These are phyloP conservation scores for Rhinichthys osculus DNA, from an alignment of 2,797 vertebrate genomes.

Conservation along the genomic window DNA sequence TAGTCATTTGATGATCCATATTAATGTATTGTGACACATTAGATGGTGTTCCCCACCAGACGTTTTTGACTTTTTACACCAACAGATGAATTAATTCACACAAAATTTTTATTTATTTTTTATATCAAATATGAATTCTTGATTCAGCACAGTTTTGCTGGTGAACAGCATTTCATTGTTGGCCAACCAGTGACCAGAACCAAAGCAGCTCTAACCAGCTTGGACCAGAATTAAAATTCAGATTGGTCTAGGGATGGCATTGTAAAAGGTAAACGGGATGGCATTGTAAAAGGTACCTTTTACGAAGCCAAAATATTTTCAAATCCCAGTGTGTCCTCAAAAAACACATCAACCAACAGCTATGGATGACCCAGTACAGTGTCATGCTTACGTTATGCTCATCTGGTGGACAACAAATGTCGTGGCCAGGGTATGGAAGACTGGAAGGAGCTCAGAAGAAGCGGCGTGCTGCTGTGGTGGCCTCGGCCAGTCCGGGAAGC, in stretches of 20 bases:
- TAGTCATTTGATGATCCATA: background rate
- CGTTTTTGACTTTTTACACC: background rate
- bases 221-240: background rate
- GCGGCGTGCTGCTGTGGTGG: background rate
- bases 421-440: background rate
- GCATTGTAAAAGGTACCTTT: conserved; percentile 7
- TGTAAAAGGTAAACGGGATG: background rate
- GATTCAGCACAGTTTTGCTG: background rate
- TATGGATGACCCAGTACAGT: background rate
- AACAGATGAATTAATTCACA: background rate
- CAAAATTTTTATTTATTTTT: background rate
- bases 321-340: background rate
- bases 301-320: background rate
- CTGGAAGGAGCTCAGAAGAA: conserved; percentile 15
- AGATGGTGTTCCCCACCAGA: background rate
- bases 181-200: background rate
- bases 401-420: background rate
- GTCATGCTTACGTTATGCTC: conserved; percentile 17
- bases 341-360: conserved; percentile 16
- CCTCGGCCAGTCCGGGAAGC: conserved; percentile 62
- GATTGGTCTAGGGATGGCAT: background rate
- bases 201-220: background rate
- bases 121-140: background rate
- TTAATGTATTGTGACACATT: background rate
- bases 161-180: background rate